Evolutionary conservation across 1,140 invertebrate species (phyloP), one percentile per base, ranked within the genome.

Genomic region (Drosophila lacteicornis): DNA sequence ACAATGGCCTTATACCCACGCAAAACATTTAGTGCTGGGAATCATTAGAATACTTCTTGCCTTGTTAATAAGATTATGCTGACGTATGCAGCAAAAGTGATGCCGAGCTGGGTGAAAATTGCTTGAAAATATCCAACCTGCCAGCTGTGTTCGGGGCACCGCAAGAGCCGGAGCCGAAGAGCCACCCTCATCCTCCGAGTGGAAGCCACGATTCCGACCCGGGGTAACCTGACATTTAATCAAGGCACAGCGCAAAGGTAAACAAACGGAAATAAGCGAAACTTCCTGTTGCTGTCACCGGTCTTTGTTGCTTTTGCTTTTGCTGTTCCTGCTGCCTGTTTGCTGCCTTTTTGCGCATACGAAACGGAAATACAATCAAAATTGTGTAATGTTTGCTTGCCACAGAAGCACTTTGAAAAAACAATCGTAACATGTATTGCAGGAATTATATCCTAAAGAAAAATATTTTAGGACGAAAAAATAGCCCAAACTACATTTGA

Each of bases 211-310:
- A 46, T 40, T 30, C 36, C 65, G 46, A 69, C 36, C 61, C 27
- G 61, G 66, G 66, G 58, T 70, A 53, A 63, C 75, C 75, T 87
- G 84, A 87, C 84, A 90, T 90, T 88, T 88, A 88, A 88, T 88
- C 85, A 88, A 88, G 78, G 85, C 71, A 74, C 78, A 88, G 81
- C 81, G 81, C 77, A 84, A 84, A 84, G 85, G 85, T 90, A 88
- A 88, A 88, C 85, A 88, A 88, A 90, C 85, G 85, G 85, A 88
- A 88, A 88, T 88, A 85, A 88, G 85, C 85, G 85, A 88, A 85
- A 88, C 85, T 88, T 88, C 84, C 84, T 80, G 80, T 90, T 75
- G 85, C 65, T 78, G 84, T 88, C 75, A 73, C 75, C 66, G 76
- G 66, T 62, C 61, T 68, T 77, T 70, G 47, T 76, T 76, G 63